phyloP scores from a whole-genome alignment of 2,797 vertebrate species.

The Sebastes miniatus region DNA sequence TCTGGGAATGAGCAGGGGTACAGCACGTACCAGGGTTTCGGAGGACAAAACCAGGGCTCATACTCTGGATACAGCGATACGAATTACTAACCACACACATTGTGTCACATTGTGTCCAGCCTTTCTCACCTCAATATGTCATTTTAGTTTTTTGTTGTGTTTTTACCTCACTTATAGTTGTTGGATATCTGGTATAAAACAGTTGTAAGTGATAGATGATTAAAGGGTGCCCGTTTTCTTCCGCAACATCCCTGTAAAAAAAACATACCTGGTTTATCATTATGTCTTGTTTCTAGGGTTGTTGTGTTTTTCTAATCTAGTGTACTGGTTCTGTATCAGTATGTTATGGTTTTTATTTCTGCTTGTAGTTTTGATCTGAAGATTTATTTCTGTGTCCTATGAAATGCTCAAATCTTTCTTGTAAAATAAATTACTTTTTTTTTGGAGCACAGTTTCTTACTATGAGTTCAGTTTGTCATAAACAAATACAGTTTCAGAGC shows the following conservation, averaged over 20 bases:
- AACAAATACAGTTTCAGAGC: not conserved
- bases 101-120: not conserved
- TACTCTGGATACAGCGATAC: slow-evolving; percentile 68
- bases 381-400: slow-evolving; percentile 39
- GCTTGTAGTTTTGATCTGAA: slow-evolving; percentile 43
- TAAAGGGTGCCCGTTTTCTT: not conserved
- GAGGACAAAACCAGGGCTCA: slow-evolving; percentile 67
- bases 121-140: not conserved
- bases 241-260: not conserved
- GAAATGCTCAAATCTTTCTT: slow-evolving; percentile 40
- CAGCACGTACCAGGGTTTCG: slow-evolving; percentile 65
- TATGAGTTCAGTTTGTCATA: not conserved
- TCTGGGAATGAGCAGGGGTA: slow-evolving; percentile 72
- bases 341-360: slow-evolving; percentile 31
- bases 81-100: slow-evolving; percentile 64
- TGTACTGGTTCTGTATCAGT: slow-evolving; percentile 38
- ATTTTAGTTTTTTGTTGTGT: slow-evolving; percentile 7
- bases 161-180: slow-evolving; percentile 11
- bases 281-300: slow-evolving; percentile 20
- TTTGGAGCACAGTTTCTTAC: slow-evolving; percentile 34
- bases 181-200: slow-evolving; percentile 7
- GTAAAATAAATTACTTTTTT: slow-evolving; percentile 59
- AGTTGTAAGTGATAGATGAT: not conserved
- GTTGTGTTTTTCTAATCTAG: slow-evolving; percentile 19
- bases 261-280: slow-evolving; percentile 2